Base-by-base conservation (phyloP, 2,888 invertebrate genomes). In the Cosmorhoe ocellata region DNA sequence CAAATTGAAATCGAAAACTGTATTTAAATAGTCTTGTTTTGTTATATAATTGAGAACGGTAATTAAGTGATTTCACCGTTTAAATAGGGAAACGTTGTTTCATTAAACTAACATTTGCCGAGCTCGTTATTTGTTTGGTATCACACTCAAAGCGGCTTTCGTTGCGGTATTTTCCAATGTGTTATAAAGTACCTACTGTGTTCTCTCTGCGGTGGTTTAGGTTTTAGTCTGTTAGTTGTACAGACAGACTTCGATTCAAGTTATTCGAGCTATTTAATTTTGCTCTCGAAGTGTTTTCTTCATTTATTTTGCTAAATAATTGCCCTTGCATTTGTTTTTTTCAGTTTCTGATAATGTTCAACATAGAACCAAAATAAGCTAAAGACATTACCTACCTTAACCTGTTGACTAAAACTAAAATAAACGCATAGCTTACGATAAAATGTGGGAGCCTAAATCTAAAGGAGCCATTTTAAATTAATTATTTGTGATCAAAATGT, bases 141-240 rank as follows among this genome's bases (percentile, higher is more conserved):
- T 44, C 39, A 50, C 41, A 27, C 42, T 39, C 26, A 39, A 39
- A 50, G 38, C 54, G 42, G 41, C 46, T 55, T 42, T 43, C 26
- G 42, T 34, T 50, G 46, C 30, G 55, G 55, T 55, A 55, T 53
- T 51, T 53, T 55, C 46, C 50, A 47, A 47, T 51, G 49, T 50
- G 50, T 55, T 55, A 51, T 42, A 49, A 51, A 50, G 43, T 36
- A 50, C 42, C 33, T 42, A 45, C 36, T 47, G 41, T 46, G 26
- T 46, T 32, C 36, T 41, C 53, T 45, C 49, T 50, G 46, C 27
- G 42, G 52, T 27, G 36, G 47, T 47, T 53, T 40, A 44, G 40
- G 39, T 43, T 52, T 39, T 27, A 32, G 42, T 32, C 27, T 8
- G 43, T 30, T 44, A 9, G 28, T 38, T 36, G 38, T 38, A 24